Base-by-base conservation (phyloP, 2,113 vertebrate genomes). In the Solea solea region DNA sequence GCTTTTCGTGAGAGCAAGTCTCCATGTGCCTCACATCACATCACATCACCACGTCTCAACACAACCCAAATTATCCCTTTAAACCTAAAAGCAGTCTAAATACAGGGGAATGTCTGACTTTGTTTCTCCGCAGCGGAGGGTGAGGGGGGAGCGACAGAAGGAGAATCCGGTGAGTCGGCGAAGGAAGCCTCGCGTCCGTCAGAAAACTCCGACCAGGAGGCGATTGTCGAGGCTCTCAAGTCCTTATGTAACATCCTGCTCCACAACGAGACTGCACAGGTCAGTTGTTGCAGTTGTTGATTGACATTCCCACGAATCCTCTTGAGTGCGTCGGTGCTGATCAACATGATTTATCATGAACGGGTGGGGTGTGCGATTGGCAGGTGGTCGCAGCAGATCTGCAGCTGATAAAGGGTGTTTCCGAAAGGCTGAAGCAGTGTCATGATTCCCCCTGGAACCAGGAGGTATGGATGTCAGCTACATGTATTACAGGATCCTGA, bases 231-330 rank as follows among this genome's bases (percentile, higher is more conserved):
- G 70, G 91, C 96, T 2, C 94, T 98, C 21, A 98, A 98, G 82
- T 96, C 96, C 69, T 91, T 98, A 58, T 98, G 96, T 88, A 98
- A 98, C 85, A 89, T 98, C 0, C 91, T 98, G 72, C 93, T 98
- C 55, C 97, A 95, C 94, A 97, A 94, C 44, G 42, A 87, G 0
- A 58, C 27, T 8, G 96, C 94, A 0, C 96, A 96, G 88, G 86
- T 90, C 56, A 71, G 85, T 51, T 2, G 44, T 45, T 12, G 12
- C 44, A 45, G 44, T 12, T 45, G 40, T 51, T 42, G 21, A 16
- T 7, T 2, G 6, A 34, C 25, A 3, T 10, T 65, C 14, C 7
- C 6, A 49, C 9, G 8, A 8, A n/a, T 9, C 39, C 13, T 21
- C 21, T 21, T 34, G 34, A 4, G 34, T 34, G 34, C 34, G 34